These are phyloP conservation scores for Zaprionus africanus DNA, from an alignment of 1,140 invertebrate species.

Conservation along the genomic window DNA sequence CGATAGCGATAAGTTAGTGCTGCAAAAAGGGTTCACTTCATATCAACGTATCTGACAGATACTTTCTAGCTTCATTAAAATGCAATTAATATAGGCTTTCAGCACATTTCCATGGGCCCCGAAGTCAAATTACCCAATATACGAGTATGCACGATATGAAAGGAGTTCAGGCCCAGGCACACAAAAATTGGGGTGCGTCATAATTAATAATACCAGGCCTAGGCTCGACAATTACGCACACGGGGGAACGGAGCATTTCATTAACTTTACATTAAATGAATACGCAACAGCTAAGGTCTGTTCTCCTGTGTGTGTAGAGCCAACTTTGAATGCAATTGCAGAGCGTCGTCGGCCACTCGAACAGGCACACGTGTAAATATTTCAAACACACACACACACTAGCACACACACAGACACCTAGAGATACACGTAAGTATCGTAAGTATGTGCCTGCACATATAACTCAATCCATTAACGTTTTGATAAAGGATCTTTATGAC, in stretches of 20 bases:
- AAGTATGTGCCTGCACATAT: constrained; percentile 42
- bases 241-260: constrained; percentile 54
- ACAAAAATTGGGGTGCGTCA: constrained; percentile 72
- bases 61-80: constrained; percentile 72
- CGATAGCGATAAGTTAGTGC: constrained; percentile 28
- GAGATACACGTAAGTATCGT: background rate
- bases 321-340: constrained; percentile 49
- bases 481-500: constrained; percentile 84
- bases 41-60: constrained; percentile 20
- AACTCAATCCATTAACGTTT: constrained; percentile 83
- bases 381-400: constrained; percentile 35
- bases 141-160: background rate
- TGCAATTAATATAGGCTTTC: constrained; percentile 80
- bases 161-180: constrained; percentile 22
- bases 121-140: constrained; percentile 51
- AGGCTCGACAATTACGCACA: constrained; percentile 58
- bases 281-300: constrained; percentile 1
- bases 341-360: constrained; percentile 42
- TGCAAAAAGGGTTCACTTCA: constrained; percentile 49
- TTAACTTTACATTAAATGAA: constrained; percentile 75
- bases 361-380: constrained; percentile 54
- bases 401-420: constrained; percentile 15
- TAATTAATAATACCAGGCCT: constrained; percentile 67
- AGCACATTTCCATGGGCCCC: constrained; percentile 59
- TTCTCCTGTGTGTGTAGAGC: constrained; percentile 9